Percentiles rank a stretch among this genome's conserved stretches.
These are phyloP conservation scores for Siniperca obscura DNA, from an alignment of 2,797 vertebrate species.

Conservation along the genomic window DNA sequence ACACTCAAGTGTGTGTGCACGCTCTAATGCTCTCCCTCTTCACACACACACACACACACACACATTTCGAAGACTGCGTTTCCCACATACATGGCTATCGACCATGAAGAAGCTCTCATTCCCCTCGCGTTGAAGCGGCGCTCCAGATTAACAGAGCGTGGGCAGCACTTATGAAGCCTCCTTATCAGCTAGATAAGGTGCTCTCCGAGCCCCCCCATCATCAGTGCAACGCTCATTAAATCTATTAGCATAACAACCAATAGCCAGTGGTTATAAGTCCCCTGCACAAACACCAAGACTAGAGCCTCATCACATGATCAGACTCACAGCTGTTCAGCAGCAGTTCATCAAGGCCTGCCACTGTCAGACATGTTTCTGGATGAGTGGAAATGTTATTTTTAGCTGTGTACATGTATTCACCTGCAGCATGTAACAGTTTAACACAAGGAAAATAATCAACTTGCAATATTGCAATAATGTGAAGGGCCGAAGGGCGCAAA, in stretches of 20 bases:
- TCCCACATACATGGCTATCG: constrained; percentile 10
- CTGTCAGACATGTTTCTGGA: background rate
- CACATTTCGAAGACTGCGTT: background rate
- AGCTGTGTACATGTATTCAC: background rate
- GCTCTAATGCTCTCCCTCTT: background rate
- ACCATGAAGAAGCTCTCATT: constrained; percentile 26
- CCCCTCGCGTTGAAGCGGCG: background rate
- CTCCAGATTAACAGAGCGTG: constrained; percentile 36
- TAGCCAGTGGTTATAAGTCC: constrained; percentile 16
- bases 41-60: constrained; percentile 1
- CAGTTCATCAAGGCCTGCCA: constrained; percentile 20
- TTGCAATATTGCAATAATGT: background rate
- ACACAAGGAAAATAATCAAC: constrained; percentile 6
- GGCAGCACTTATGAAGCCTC: constrained; percentile 31
- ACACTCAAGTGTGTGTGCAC: background rate
- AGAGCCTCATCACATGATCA: constrained; percentile 13
- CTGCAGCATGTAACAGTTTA: constrained; percentile 12
- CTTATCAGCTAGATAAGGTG: constrained; percentile 42
- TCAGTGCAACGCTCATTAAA: constrained; percentile 45
- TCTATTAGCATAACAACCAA: constrained; percentile 49
- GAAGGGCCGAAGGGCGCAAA: background rate
- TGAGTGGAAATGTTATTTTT: background rate
- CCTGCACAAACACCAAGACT: constrained; percentile 14
- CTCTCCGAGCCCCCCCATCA: constrained; percentile 19
- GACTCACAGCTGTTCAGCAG: constrained; percentile 17